A percentile compares a stretch with the other conserved stretches of the same genome.
phyloP scores from a whole-genome alignment of 2,888 invertebrate genomes.

The Calliopum simillimum region DNA sequence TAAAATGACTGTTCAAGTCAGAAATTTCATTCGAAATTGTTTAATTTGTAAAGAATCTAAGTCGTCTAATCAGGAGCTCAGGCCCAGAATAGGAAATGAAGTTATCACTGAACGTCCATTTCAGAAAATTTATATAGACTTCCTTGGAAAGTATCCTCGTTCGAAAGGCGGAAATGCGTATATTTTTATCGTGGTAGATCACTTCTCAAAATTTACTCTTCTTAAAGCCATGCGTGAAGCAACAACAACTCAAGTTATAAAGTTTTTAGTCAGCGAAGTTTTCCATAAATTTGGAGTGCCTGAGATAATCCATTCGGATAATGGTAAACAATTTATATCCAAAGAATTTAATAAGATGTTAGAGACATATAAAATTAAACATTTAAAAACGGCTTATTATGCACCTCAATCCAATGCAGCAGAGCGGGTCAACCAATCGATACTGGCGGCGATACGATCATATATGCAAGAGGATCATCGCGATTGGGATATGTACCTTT shows the following conservation, averaged over 20 bases:
- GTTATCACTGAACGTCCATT: neutral
- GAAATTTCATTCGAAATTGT: neutral
- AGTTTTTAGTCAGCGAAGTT: too few relatives aligned
- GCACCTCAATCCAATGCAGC: too few relatives aligned
- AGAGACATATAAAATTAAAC: too few relatives aligned
- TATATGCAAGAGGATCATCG: too few relatives aligned
- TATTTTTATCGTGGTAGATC: neutral
- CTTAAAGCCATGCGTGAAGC: too few relatives aligned
- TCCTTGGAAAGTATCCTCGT: neutral
- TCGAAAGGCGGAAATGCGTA: neutral
- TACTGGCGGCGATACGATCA: too few relatives aligned
- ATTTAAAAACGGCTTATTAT: too few relatives aligned
- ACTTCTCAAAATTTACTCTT: too few relatives aligned
- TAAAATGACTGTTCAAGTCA: conserved; percentile 8
- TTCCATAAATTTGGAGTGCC: too few relatives aligned
- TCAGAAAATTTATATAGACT: neutral
- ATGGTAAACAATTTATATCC: neutral
- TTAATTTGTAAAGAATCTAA: conserved; percentile 20
- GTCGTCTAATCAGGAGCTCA: neutral
- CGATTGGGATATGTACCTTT: too few relatives aligned
- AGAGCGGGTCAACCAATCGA: too few relatives aligned
- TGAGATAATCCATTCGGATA: neutral
- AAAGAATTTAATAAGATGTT: neutral
- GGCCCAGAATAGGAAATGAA: neutral
- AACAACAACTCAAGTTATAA: too few relatives aligned